Base-by-base conservation (phyloP, 2,888 invertebrate genomes). In the Drosophila ustulata region DNA sequence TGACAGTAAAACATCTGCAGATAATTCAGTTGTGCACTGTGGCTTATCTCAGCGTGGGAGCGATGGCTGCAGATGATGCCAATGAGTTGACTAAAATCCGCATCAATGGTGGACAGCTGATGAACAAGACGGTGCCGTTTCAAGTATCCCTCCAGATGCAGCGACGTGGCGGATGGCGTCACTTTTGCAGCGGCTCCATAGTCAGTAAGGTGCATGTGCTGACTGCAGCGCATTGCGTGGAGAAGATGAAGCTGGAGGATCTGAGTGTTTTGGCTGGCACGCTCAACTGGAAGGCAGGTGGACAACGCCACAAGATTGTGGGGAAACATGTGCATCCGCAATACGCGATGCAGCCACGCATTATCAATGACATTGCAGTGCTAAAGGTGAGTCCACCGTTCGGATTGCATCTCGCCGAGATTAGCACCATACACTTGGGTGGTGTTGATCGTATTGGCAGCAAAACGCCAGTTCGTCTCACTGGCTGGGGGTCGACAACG, bases 191-290 rank as follows among this genome's bases (percentile, higher is more conserved):
- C 2, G 92, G 92, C 26, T 91, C 92, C 18, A 92, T 92, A 23
- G 84, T 92, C 13, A 85, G 84, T 30, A 71, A 89, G 30, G 64
- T 80, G 66, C 89, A 91, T 67, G 86, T 92, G 0, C 63, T 92
- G 30, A 92, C 92, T 0, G 92, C 92, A 0, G 92, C 92, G 0
- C 92, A 92, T 78, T 92, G 92, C 63, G 80, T 91, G 39, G 80
- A 87, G 4, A 81, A 80, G 43, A 55, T 87, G 56, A 80, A 65
- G 23, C 25, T 80, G 18, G 82, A 79, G 37, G 56, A 81, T 23
- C 75, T 92, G 1, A 87, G 86, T 7, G 75, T 90, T 1, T 71
- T 91, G 32, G 85, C 67, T 4, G 91, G 92, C 13, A 86, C 88
- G 0, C 71, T 82, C 28, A 89, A 75, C 32, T 89, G 89, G 82